Percentiles rank a stretch among this genome's conserved stretches.
These are phyloP conservation scores for Oophaga pumilio DNA, from an alignment of 2,113 vertebrate species.

Conservation along the genomic window DNA sequence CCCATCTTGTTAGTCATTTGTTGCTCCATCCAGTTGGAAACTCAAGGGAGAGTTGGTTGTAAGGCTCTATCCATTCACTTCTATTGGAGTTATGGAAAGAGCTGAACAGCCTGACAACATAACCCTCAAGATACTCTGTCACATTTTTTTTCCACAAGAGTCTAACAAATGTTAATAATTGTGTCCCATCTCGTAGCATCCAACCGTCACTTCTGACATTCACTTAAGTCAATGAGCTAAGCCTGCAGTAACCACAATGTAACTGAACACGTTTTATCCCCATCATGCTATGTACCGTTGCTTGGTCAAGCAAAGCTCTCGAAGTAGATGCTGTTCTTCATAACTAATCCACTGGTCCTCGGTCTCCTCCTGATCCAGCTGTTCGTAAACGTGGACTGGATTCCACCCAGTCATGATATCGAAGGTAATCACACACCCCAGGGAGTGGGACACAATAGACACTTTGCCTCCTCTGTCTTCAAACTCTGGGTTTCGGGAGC, in stretches of 20 bases:
- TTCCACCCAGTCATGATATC: constrained; percentile 99
- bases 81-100: too few species aligned
- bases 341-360: constrained; percentile 83
- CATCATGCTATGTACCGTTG: constrained; percentile 73
- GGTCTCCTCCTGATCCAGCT: constrained; percentile 83
- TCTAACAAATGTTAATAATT: too few species aligned
- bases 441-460: constrained; percentile 94
- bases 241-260: neutral
- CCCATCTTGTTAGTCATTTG: too few species aligned
- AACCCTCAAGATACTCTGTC: too few species aligned
- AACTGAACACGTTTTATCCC: too few species aligned
- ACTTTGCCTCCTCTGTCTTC: constrained; percentile 92
- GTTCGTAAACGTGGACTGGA: constrained; percentile 87
- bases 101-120: too few species aligned
- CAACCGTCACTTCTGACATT: neutral
- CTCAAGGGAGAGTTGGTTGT: too few species aligned
- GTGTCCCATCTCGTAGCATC: neutral
- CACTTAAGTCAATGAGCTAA: neutral
- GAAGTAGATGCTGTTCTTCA: constrained; percentile 83
- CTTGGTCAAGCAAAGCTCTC: constrained; percentile 84
- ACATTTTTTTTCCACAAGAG: too few species aligned
- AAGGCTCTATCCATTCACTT: too few species aligned
- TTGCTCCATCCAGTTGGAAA: too few species aligned
- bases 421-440: constrained; percentile 96
- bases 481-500: constrained; percentile 94